These are phyloP conservation scores for Papilio glaucus DNA, from an alignment of 1,140 invertebrate species.

Conservation along the genomic window DNA sequence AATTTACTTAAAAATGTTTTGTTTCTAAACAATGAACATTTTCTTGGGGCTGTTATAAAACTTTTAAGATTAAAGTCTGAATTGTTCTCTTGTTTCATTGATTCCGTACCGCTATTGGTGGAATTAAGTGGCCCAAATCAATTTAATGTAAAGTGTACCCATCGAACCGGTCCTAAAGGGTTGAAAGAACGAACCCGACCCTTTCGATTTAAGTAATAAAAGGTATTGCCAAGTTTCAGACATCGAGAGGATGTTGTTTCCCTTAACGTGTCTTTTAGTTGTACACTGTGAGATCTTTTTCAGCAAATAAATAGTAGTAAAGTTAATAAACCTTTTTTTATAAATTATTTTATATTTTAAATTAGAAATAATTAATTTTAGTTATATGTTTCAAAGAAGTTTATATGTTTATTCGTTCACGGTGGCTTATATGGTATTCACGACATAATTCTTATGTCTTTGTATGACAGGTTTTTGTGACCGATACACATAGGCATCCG, in stretches of 20 bases:
- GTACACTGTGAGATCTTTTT: too few relatives aligned
- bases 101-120: constrained; percentile 14
- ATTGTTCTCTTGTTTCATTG: constrained; percentile 10
- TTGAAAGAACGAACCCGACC: constrained; percentile 20
- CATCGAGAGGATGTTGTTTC: not conserved
- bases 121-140: constrained; percentile 33
- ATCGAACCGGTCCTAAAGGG: constrained; percentile 21
- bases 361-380: too few relatives aligned
- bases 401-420: too few relatives aligned
- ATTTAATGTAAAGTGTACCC: constrained; percentile 28
- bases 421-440: too few relatives aligned
- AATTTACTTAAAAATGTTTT: not conserved
- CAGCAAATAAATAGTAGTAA: not conserved
- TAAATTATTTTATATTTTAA: not conserved
- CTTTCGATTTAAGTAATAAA: constrained; percentile 25
- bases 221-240: constrained; percentile 14
- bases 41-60: constrained; percentile 1
- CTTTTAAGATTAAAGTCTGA: constrained; percentile 20
- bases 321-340: not conserved
- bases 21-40: not conserved
- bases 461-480: too few relatives aligned
- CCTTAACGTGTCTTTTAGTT: not conserved
- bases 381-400: too few relatives aligned
- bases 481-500: too few relatives aligned
- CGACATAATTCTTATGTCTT: too few relatives aligned